Percentiles rank a stretch among this genome's conserved stretches.
Evolutionary conservation across 2,888 invertebrate species (phyloP).

Genomic region (Eucera pruinosa): DNA sequence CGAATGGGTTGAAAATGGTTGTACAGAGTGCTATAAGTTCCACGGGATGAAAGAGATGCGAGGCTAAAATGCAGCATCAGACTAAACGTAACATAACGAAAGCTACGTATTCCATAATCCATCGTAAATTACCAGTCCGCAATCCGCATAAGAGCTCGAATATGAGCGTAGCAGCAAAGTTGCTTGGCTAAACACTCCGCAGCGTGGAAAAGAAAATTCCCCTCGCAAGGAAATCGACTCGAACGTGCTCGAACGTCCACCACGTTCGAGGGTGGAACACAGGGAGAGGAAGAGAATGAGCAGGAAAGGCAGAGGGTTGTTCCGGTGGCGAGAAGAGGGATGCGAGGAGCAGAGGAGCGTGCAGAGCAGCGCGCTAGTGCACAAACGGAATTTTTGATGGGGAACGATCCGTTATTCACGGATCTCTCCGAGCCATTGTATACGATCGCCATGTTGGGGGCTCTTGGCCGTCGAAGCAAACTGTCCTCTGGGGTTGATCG

Average conservation of each 20-base stretch:
- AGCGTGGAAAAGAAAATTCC: background rate
- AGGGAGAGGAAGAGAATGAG: background rate
- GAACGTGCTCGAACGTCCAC: background rate
- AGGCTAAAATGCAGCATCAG: too few relatives aligned
- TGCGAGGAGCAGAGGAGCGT: background rate
- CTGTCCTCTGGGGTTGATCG: conserved; percentile 68
- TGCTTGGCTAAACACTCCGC: background rate
- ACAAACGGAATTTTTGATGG: conserved; percentile 81
- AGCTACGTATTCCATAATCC: too few relatives aligned
- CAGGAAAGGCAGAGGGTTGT: background rate
- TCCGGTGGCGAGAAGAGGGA: background rate
- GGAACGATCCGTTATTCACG: conserved; percentile 77
- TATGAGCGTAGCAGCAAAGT: background rate
- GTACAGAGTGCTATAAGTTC: too few relatives aligned
- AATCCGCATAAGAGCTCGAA: too few relatives aligned
- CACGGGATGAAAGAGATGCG: too few relatives aligned
- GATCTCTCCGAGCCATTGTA: conserved; percentile 74
- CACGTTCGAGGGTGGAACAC: background rate
- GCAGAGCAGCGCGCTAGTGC: conserved; percentile 36
- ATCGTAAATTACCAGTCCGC: too few relatives aligned
- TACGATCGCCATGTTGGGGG: conserved; percentile 62
- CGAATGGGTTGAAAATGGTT: too few relatives aligned
- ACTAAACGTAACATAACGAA: too few relatives aligned
- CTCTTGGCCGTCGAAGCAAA: conserved; percentile 59
- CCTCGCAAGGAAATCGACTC: conserved; percentile 6